Base-by-base conservation (phyloP, 2,797 vertebrate species). In the Rhadinocentrus ornatus region DNA sequence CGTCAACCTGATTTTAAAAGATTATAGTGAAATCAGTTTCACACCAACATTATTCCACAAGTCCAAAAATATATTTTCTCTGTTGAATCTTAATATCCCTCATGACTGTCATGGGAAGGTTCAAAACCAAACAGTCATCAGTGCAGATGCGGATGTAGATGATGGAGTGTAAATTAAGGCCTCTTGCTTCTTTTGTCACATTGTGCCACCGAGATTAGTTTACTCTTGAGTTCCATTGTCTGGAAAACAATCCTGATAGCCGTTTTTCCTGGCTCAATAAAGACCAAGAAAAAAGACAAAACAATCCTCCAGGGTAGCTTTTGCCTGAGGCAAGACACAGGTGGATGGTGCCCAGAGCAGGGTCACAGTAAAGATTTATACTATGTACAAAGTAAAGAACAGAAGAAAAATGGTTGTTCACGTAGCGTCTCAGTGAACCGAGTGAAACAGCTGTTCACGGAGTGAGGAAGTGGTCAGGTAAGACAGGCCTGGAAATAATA, bases 351-450 rank as follows among this genome's bases (percentile, higher is more conserved):
- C 95, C 94, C 90, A 92, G 95, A 96, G 96, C 94, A 90, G 95
- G 96, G 96, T 97, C 95, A 96, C 94, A 92, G 93, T 94, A 94
- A 95, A 98, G 97, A 97, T 97, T 97, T 97, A 97, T 97, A 96
- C 95, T 93, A 94, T 94, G 95, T 93, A 93, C 94, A 95, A 94
- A 96, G 92, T 93, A 95, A 95, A 95, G 96, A 95, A 94, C 94
- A 94, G 95, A 97, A 97, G 96, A 97, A 97, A 96, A 97, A 97
- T 97, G 95, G 95, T 95, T 88, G 89, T 90, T 95, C 93, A 44
- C 85, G 91, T 88, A 90, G 92, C 93, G 92, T 95, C 93, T 95
- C 95, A 93, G 94, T 95, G 95, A 96, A 96, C 96, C 95, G 95
- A 96, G 93, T 73, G 93, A 97, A 97, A 95, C 97, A 98, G 96